Evolutionary conservation across 2,797 vertebrate species (phyloP), one percentile per base, ranked within the genome.

Genomic region (Rhynchotus rufescens): DNA sequence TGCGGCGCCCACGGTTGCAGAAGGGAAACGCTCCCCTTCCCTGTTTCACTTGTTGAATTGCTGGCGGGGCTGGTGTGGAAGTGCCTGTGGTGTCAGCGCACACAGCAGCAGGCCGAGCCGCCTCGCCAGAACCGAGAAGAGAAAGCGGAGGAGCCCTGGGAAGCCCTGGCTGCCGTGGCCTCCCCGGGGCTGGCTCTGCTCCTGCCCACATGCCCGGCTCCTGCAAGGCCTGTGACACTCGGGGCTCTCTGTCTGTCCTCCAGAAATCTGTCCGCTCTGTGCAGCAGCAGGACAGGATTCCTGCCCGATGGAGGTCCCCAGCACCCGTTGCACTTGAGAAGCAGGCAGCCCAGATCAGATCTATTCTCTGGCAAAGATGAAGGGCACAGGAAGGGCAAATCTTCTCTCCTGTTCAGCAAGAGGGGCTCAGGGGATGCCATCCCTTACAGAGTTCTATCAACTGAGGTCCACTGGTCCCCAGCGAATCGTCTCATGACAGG

Each of bases 21-120:
- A 83, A 84, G 73, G 81, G 73, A 88, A 91, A 69, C 1, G 0
- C 44, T 86, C 62, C 22, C 52, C 84, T 92, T 96, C 90, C 88
- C 76, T 78, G 51, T 96, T 95, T 95, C 91, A 88, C 86, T 95
- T 88, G 88, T 72, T 90, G 84, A 71, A 13, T 82, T 81, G 86
- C 62, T 23, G 72, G 6, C 45, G 54, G 42, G 25, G 17, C 32
- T 84, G 59, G 16, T 19, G 91, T 73, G 62, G 66, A 91, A 78
- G 69, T 15, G 45, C 52, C n/a, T 25, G 44, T 54, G 16, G 0
- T 23, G 61, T 67, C 0, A 0, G 32, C 23, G 49, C 21, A 91
- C 15, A 1, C 69, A 22, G 32, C 34, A 4, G 44, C 9, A 23
- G 65, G 22, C 44, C 17, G 44, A 26, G 65, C n/a, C 56, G 61